Percentiles rank a stretch among this genome's conserved stretches.
Evolutionary conservation across 37 sponge, comb jelly and placozoan genomes (phyloP).

Genomic region (Aphrocallistes beatrix): DNA sequence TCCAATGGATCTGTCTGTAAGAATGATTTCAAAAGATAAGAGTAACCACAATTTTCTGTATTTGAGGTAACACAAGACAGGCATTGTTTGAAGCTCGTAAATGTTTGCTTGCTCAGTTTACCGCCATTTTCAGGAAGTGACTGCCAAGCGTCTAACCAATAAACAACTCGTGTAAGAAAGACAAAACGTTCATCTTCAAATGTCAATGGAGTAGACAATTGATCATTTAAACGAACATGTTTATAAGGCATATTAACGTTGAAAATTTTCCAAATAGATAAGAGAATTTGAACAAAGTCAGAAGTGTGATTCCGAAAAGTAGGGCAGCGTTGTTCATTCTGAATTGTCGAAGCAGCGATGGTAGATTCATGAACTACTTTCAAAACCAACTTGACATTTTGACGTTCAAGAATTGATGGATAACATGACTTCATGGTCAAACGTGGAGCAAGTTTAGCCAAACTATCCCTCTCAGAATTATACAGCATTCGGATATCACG

Average conservation of each 20-base stretch:
- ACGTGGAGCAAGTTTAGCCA: not conserved
- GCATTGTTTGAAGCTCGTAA: not conserved
- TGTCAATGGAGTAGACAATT: not conserved
- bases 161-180: not conserved
- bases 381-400: not conserved
- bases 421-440: not conserved
- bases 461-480: not conserved
- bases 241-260: not conserved
- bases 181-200: not conserved
- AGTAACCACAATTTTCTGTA: not conserved
- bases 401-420: not conserved
- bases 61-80: not conserved
- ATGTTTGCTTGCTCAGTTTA: conserved; percentile 5
- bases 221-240: not conserved
- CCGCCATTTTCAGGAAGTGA: not conserved
- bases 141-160: conserved; percentile 13
- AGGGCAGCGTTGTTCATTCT: not conserved
- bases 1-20: conserved; percentile 14
- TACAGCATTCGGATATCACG: not conserved
- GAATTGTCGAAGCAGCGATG: not conserved
- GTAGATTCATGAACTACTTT: not conserved
- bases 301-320: not conserved
- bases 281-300: not conserved
- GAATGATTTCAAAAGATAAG: not conserved
- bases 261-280: not conserved